Conservation (phyloP, 2,797 vertebrate genomes). For the Macropus fuliginosus region DNA sequence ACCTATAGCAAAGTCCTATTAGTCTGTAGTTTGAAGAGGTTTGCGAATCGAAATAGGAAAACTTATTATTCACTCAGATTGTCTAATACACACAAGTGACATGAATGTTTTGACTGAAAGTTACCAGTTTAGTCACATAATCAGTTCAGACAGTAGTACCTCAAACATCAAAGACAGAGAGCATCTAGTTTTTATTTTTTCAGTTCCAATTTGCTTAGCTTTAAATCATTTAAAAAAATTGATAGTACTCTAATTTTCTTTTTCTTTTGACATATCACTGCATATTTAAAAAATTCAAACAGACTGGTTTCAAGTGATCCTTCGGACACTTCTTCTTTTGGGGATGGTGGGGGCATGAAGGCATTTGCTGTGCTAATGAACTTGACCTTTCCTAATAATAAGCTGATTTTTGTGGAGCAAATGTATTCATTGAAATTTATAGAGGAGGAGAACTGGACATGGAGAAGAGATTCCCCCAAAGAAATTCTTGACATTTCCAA, state of each 20-base stretch:
- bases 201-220: neutral
- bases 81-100: neutral
- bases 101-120: neutral
- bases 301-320: neutral
- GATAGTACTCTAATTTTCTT: neutral
- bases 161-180: neutral
- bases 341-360: neutral
- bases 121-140: neutral
- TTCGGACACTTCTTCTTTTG: neutral
- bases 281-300: neutral
- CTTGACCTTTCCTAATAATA: neutral
- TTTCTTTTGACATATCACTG: neutral
- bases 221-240: neutral
- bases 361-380: neutral
- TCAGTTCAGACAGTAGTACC: neutral
- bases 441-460: neutral
- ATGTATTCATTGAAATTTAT: neutral
- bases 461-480: neutral
- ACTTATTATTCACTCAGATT: neutral
- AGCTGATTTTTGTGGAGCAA: neutral
- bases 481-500: neutral
- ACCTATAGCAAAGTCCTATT: neutral
- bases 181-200: neutral
- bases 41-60: neutral
- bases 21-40: neutral